Conservation (phyloP, 1,140 invertebrate genomes). For the Olivierus martensii region DNA sequence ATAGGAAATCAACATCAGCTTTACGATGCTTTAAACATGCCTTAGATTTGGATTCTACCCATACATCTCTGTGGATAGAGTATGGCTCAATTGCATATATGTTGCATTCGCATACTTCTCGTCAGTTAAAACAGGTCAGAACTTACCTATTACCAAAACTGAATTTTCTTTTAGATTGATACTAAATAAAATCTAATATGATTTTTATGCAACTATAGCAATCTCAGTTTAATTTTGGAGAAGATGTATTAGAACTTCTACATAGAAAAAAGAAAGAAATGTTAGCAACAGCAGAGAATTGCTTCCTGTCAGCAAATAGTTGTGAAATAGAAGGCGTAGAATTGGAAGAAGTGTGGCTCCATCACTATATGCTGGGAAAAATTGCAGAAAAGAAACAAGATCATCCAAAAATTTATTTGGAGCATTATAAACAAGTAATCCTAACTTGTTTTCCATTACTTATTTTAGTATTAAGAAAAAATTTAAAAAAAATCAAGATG, state of each 20-base stretch:
- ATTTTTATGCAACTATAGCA: neutral
- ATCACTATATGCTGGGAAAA: slow-evolving; percentile 87
- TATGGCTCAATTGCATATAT: slow-evolving; percentile 74
- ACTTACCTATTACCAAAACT: neutral
- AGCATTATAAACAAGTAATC: slow-evolving; percentile 55
- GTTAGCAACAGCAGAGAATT: slow-evolving; percentile 54
- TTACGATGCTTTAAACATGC: slow-evolving; percentile 63
- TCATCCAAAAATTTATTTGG: slow-evolving; percentile 53
- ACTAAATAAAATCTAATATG: neutral
- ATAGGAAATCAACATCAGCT: slow-evolving; percentile 31
- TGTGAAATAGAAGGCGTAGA: slow-evolving; percentile 36
- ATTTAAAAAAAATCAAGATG: no score
- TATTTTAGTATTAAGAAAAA: no score
- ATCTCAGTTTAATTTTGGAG: slow-evolving; percentile 37
- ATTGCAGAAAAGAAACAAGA: slow-evolving; percentile 66
- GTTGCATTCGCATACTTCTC: slow-evolving; percentile 71
- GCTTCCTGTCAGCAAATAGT: slow-evolving; percentile 55
- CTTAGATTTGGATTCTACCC: slow-evolving; percentile 50
- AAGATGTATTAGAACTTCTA: slow-evolving; percentile 52
- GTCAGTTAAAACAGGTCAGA: slow-evolving; percentile 56
- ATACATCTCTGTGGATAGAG: slow-evolving; percentile 66
- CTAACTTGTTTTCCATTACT: neutral
- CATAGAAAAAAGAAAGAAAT: slow-evolving; percentile 62
- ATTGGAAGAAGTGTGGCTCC: slow-evolving; percentile 69
- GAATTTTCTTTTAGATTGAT: neutral